Percentiles rank a stretch among this genome's conserved stretches.
phyloP scores from a whole-genome alignment of 2,888 invertebrate genomes.

The Tinea trinotella region DNA sequence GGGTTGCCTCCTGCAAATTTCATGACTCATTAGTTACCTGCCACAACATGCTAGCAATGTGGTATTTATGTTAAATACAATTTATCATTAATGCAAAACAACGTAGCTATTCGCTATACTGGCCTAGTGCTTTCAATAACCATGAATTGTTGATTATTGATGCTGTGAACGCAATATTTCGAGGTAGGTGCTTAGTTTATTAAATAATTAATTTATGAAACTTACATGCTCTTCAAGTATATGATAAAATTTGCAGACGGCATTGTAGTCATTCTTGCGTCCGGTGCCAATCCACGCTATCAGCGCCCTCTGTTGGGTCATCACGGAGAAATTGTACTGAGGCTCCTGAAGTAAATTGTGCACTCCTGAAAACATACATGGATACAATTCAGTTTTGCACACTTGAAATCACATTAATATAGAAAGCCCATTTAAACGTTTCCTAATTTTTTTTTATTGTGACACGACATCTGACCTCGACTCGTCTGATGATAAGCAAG shows the following conservation, averaged over 20 bases:
- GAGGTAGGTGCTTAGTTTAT: no score
- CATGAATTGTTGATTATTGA: no score
- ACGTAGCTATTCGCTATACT: no score
- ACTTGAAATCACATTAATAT: not conserved
- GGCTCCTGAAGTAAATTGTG: constrained; percentile 1
- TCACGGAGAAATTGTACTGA: not conserved
- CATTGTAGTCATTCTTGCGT: not conserved
- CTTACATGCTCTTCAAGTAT: constrained; percentile 17
- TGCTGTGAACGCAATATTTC: no score
- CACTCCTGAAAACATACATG: constrained; percentile 2
- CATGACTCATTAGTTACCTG: no score
- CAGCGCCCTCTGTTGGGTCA: constrained; percentile 4
- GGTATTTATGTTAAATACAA: no score
- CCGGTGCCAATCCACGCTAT: constrained; percentile 16
- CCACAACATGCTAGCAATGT: no score
- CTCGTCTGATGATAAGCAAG: no score
- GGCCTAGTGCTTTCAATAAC: no score
- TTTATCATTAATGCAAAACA: no score
- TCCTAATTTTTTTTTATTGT: not conserved
- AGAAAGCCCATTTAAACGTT: not conserved
- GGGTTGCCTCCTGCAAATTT: constrained; percentile 37
- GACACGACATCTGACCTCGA: no score
- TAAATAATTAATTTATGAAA: no score
- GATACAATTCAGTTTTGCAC: not conserved
- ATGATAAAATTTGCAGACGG: constrained; percentile 19